Conservation (phyloP, 2,113 vertebrate genomes). For the Fulica atra region DNA sequence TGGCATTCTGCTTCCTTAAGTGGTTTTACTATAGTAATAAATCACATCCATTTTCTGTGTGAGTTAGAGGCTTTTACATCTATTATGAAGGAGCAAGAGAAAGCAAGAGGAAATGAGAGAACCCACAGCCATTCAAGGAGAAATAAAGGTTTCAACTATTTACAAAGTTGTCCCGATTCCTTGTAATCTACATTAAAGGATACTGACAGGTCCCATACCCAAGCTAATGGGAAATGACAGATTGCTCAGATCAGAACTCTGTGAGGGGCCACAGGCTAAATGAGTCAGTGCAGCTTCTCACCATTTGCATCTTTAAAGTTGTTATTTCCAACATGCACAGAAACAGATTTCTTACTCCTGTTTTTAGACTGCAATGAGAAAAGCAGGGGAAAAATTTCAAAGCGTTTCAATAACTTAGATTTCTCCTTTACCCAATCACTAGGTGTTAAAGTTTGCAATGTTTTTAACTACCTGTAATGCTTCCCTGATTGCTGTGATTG, state of each 20-base stretch:
- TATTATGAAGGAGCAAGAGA: not conserved
- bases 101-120: not conserved
- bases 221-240: constrained; percentile 63
- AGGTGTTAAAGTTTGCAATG: not conserved
- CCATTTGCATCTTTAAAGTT: constrained; percentile 7
- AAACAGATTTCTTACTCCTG: constrained; percentile 24
- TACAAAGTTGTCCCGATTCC: constrained; percentile 23
- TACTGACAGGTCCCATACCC: constrained; percentile 20
- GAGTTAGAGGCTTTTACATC: not conserved
- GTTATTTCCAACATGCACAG: not conserved
- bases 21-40: constrained; percentile 28
- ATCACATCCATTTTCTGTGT: not conserved
- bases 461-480: not conserved
- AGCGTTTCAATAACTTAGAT: not conserved
- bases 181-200: constrained; percentile 35
- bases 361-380: not conserved
- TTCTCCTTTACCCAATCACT: not conserved
- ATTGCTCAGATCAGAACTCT: constrained; percentile 30
- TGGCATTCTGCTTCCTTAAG: not conserved
- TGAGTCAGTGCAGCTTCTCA: constrained; percentile 8
- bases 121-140: not conserved
- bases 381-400: not conserved
- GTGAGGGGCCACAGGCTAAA: constrained; percentile 34
- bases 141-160: constrained; percentile 45
- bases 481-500: not conserved